Evolutionary conservation across 2,113 vertebrate species (phyloP).

Genomic region (Oncorhynchus tshawytscha): DNA sequence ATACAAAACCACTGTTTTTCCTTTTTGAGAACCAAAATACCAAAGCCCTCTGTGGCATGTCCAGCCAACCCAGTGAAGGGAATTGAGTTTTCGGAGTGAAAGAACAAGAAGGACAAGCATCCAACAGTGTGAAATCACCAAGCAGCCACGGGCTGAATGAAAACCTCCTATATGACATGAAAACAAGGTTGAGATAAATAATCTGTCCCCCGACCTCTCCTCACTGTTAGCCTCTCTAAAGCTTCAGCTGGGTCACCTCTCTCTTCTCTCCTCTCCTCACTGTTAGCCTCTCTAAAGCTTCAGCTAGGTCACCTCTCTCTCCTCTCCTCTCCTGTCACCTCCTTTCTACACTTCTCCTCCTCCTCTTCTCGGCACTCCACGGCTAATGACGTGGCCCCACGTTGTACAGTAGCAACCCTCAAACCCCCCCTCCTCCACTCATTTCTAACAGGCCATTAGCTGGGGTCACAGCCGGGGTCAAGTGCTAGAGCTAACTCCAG

Average conservation of each 20-base stretch:
- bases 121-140: no score
- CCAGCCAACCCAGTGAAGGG: no score
- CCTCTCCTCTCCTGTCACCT: conserved; percentile 8
- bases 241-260: not conserved
- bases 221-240: no score
- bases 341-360: conserved; percentile 9
- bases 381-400: not conserved
- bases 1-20: no score
- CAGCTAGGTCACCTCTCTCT: conserved; percentile 4
- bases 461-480: conserved; percentile 15
- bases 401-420: not conserved
- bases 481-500: conserved; percentile 24
- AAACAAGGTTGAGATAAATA: not conserved
- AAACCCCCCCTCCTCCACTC: conserved; percentile 26
- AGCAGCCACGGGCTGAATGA: conserved; percentile 4
- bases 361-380: not conserved
- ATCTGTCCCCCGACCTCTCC: not conserved
- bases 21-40: no score
- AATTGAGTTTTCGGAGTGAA: no score
- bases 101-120: no score
- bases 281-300: no score
- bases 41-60: no score
- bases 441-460: conserved; percentile 48
- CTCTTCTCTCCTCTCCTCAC: no score
- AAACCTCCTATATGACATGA: not conserved